A percentile compares a stretch with the other conserved stretches of the same genome.
Conservation (phyloP, 2,888 invertebrate species). For the Ormyrus nitidulus region DNA sequence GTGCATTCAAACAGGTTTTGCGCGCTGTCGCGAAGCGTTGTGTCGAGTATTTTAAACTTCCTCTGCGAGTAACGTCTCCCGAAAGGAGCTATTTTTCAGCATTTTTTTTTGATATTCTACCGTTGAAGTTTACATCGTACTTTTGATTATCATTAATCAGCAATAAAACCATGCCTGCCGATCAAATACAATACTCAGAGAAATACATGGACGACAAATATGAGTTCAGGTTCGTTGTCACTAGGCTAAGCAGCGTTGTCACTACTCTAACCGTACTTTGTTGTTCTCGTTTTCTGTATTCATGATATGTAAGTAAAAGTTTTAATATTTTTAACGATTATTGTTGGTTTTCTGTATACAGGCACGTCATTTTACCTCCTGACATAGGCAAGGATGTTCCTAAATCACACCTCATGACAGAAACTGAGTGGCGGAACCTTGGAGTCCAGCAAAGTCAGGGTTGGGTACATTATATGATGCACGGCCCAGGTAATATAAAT, state of each 20-base stretch:
- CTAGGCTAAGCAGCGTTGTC: not conserved
- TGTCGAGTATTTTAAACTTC: too few relatives aligned
- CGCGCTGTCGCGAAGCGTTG: too few relatives aligned
- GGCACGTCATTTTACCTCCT: constrained; percentile 93
- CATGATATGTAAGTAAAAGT: not conserved
- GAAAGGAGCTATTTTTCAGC: too few relatives aligned
- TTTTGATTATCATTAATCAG: too few relatives aligned
- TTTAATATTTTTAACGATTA: not conserved
- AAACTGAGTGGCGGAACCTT: constrained; percentile 95
- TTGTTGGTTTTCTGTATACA: constrained; percentile 68
- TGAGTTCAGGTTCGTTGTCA: constrained; percentile 86
- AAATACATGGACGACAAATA: constrained; percentile 91
- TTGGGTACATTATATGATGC: constrained; percentile 94
- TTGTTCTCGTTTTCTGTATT: not conserved
- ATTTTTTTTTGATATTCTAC: too few relatives aligned
- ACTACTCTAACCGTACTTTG: not conserved
- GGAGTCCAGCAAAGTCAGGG: constrained; percentile 96
- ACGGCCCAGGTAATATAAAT: constrained; percentile 81
- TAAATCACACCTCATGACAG: constrained; percentile 93
- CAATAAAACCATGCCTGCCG: constrained; percentile 80
- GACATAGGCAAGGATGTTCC: constrained; percentile 91
- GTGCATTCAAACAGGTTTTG: too few relatives aligned
- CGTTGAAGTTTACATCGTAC: too few relatives aligned
- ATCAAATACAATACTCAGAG: constrained; percentile 94
- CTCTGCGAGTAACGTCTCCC: too few relatives aligned